Evolutionary conservation across 2,888 invertebrate species (phyloP).

Genomic region (Aquatica leii): DNA sequence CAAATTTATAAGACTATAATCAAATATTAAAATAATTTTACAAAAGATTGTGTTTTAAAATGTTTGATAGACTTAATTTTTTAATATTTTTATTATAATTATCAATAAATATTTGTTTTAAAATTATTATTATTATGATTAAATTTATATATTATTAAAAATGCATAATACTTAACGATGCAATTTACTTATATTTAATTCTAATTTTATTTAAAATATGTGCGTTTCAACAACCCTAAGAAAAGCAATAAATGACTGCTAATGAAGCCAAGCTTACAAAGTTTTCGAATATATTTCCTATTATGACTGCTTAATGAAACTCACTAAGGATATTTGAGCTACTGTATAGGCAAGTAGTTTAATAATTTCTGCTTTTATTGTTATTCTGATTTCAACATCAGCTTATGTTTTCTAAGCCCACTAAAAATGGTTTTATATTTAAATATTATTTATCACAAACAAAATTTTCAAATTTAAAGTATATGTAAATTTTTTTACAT

Average conservation of each 20-base stretch:
- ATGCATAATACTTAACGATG: no score
- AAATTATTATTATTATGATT: no score
- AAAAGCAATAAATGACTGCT: conserved; percentile 33
- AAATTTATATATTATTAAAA: no score
- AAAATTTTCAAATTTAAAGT: not conserved
- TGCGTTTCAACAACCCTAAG: conserved; percentile 19
- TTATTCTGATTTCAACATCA: conserved; percentile 13
- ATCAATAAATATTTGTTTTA: no score
- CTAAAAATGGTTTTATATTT: not conserved
- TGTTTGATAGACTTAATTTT: no score
- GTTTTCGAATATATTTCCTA: conserved; percentile 34
- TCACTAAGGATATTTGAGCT: conserved; percentile 22
- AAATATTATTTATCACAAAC: not conserved
- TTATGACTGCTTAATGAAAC: conserved; percentile 36
- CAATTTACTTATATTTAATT: no score
- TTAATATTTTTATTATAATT: no score
- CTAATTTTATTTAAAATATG: conserved; percentile 9
- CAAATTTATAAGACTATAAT: no score
- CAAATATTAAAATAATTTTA: no score
- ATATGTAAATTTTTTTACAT: no score
- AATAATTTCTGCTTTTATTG: conserved; percentile 17
- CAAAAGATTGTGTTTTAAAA: no score
- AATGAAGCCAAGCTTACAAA: conserved; percentile 32
- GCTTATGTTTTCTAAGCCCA: not conserved
- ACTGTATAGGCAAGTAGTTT: conserved; percentile 21